Percentiles rank a stretch among this genome's conserved stretches.
phyloP scores from a whole-genome alignment of 1,140 invertebrate species.

The Drosophila kepulauana region DNA sequence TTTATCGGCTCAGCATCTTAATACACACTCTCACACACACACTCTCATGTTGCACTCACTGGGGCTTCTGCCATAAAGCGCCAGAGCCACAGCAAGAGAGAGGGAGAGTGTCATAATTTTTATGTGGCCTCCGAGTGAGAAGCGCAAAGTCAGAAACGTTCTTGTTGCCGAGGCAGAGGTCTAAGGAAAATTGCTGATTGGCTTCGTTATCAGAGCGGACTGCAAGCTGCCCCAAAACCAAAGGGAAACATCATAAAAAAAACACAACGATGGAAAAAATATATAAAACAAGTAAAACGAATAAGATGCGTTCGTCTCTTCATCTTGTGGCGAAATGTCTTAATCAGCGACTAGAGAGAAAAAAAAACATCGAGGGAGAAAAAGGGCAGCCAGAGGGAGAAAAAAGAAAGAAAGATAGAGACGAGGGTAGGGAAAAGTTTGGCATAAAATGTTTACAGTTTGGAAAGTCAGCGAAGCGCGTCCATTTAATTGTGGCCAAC shows the following conservation, averaged over 20 bases:
- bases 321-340: conserved; percentile 55
- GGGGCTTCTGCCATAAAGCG: conserved; percentile 38
- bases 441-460: conserved; percentile 75
- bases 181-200: conserved; percentile 48
- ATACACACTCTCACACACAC: not conserved
- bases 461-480: conserved; percentile 67
- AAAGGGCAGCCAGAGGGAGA: conserved; percentile 27
- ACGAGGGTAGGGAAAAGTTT: conserved; percentile 39
- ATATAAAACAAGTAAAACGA: conserved; percentile 12
- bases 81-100: not conserved
- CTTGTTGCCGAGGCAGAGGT: no score
- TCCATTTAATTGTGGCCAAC: conserved; percentile 74
- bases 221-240: conserved; percentile 19
- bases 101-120: conserved; percentile 62
- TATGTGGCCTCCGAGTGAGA: conserved; percentile 27
- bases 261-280: conserved; percentile 29
- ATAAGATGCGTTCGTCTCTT: conserved; percentile 31
- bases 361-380: not conserved
- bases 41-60: not conserved
- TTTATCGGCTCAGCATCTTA: conserved; percentile 47
- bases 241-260: conserved; percentile 17
- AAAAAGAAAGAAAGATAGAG: conserved; percentile 7
- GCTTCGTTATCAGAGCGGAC: conserved; percentile 59
- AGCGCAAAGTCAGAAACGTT: not conserved
- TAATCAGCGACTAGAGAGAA: conserved; percentile 52